A percentile compares a stretch with the other conserved stretches of the same genome.
Evolutionary conservation across 2,888 invertebrate genomes (phyloP).

Genomic region (Celastrina argiolus): DNA sequence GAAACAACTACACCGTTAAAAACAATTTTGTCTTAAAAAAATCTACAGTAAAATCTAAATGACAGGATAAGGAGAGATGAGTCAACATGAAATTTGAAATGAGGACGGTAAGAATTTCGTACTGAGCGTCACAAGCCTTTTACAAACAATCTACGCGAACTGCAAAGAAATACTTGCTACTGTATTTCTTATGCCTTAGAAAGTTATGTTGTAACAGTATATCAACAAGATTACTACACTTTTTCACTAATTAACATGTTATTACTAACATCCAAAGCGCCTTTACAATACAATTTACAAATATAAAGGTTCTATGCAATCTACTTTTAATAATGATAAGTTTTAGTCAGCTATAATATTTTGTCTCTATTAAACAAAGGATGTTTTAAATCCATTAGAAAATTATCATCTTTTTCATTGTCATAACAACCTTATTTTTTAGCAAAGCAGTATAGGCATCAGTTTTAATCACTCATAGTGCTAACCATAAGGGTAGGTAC

Average conservation of each 20-base stretch:
- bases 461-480: neutral
- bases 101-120: constrained; percentile 20
- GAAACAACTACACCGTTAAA: neutral
- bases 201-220: neutral
- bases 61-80: neutral
- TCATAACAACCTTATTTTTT: neutral
- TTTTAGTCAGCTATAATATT: neutral
- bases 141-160: neutral
- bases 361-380: constrained; percentile 1
- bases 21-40: neutral
- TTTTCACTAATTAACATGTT: constrained; percentile 14
- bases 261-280: constrained; percentile 18
- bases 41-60: neutral
- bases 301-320: neutral
- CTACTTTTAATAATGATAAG: constrained; percentile 8
- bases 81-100: neutral
- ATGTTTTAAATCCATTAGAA: neutral
- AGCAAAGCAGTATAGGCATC: neutral
- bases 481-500: too few relatives aligned
- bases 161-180: neutral
- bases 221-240: constrained; percentile 14
- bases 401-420: neutral
- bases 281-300: constrained; percentile 12
- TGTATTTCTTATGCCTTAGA: constrained; percentile 15
- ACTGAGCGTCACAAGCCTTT: constrained; percentile 10